A percentile compares a stretch with the other conserved stretches of the same genome.
These are phyloP conservation scores for Copidosoma aretas DNA, from an alignment of 2,888 invertebrate genomes.

Conservation along the genomic window DNA sequence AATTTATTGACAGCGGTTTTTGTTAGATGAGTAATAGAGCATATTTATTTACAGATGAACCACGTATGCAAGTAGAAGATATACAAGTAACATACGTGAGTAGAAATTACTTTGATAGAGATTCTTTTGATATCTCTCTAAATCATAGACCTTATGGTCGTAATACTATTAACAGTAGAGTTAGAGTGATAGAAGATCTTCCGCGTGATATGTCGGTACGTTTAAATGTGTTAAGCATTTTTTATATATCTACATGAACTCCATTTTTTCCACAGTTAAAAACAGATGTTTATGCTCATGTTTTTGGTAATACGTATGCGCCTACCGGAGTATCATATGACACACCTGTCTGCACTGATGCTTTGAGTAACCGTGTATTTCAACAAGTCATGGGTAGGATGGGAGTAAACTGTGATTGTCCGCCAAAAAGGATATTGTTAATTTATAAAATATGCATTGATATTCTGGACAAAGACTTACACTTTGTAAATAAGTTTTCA, in stretches of 20 bases:
- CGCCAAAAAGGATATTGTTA: neutral
- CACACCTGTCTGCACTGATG: neutral
- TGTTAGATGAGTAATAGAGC: too few relatives aligned
- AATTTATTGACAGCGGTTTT: too few relatives aligned
- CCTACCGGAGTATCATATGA: neutral
- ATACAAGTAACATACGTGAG: neutral
- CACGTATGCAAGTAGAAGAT: constrained; percentile 2
- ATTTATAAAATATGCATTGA: too few relatives aligned
- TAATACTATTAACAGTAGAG: neutral
- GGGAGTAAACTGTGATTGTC: neutral
- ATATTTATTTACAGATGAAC: too few relatives aligned
- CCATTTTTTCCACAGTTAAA: neutral
- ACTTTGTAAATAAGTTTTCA: too few relatives aligned
- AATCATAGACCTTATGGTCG: neutral
- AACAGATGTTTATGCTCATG: neutral
- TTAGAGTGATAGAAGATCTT: neutral
- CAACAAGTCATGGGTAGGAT: neutral
- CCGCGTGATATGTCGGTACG: neutral
- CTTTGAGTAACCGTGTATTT: neutral
- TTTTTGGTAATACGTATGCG: neutral
- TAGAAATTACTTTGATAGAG: neutral
- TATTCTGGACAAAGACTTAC: too few relatives aligned
- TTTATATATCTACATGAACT: neutral
- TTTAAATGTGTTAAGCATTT: neutral
- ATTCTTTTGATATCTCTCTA: neutral